Conservation (phyloP, 2,888 invertebrate genomes). For the Erebia aethiops region DNA sequence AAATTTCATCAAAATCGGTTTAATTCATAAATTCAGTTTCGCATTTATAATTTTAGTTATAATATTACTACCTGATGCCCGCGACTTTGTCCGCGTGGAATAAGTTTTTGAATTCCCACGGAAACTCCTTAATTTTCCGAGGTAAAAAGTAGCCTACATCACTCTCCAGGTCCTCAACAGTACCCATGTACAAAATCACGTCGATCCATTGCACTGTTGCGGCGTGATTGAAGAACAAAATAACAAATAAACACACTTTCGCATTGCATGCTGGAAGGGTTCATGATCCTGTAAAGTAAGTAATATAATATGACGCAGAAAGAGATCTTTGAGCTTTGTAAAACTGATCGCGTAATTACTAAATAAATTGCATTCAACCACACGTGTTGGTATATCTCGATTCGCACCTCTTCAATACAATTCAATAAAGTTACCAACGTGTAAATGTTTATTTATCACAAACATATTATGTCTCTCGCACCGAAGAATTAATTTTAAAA, state of each 20-base stretch:
- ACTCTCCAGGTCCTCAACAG: no score
- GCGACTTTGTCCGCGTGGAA: no score
- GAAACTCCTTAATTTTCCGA: no score
- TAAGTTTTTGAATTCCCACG: no score
- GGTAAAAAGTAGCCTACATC: no score
- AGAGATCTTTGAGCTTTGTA: background rate
- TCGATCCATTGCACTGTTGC: no score
- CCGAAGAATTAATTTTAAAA: background rate
- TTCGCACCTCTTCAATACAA: slow-evolving; percentile 11
- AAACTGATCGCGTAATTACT: background rate
- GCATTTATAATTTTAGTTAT: no score
- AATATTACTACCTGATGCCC: no score
- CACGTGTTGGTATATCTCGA: background rate
- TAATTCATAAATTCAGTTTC: no score
- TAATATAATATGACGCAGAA: background rate
- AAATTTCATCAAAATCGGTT: no score
- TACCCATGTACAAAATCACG: no score
- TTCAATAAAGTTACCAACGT: background rate
- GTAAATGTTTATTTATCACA: slow-evolving; percentile 1
- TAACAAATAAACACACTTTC: background rate
- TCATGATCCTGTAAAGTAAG: background rate
- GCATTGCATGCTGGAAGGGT: background rate
- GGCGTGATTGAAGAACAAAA: no score
- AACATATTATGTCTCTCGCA: slow-evolving; percentile 7
- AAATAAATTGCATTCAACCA: slow-evolving; percentile 8